phyloP scores from a whole-genome alignment of 2,888 invertebrate species.

The Agriopis aurantiaria region DNA sequence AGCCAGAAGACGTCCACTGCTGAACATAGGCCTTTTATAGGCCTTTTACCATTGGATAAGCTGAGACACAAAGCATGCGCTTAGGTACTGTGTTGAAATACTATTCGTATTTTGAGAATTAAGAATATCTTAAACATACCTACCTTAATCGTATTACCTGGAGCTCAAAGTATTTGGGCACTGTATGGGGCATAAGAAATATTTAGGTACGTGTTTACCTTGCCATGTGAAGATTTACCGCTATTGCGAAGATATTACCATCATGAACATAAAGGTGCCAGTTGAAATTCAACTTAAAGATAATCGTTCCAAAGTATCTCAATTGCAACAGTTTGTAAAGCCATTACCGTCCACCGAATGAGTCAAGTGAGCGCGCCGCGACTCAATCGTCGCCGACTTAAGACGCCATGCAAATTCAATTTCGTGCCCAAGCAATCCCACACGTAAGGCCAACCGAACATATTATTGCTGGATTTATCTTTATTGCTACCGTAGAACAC shows the following conservation, averaged over 20 bases:
- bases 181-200: too few species aligned
- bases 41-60: too few species aligned
- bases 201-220: too few species aligned
- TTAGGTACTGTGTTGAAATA: too few species aligned
- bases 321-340: conserved; percentile 69
- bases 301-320: conserved; percentile 53
- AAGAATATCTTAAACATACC: too few species aligned
- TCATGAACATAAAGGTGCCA: neutral
- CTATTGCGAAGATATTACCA: neutral
- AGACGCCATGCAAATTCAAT: conserved; percentile 86
- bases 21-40: too few species aligned
- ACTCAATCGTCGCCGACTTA: conserved; percentile 82
- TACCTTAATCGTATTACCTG: too few species aligned
- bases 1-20: too few species aligned
- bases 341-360: conserved; percentile 76
- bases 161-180: too few species aligned
- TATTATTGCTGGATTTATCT: conserved; percentile 87
- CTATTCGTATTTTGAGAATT: too few species aligned
- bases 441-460: conserved; percentile 84
- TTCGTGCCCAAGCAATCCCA: conserved; percentile 81
- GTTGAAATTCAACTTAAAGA: conserved; percentile 20
- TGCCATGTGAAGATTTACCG: neutral
- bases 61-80: too few species aligned
- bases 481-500: conserved; percentile 85
- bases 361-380: conserved; percentile 67